These are phyloP conservation scores for Heteropelma amictum DNA, from an alignment of 2,888 invertebrate species.

Conservation along the genomic window DNA sequence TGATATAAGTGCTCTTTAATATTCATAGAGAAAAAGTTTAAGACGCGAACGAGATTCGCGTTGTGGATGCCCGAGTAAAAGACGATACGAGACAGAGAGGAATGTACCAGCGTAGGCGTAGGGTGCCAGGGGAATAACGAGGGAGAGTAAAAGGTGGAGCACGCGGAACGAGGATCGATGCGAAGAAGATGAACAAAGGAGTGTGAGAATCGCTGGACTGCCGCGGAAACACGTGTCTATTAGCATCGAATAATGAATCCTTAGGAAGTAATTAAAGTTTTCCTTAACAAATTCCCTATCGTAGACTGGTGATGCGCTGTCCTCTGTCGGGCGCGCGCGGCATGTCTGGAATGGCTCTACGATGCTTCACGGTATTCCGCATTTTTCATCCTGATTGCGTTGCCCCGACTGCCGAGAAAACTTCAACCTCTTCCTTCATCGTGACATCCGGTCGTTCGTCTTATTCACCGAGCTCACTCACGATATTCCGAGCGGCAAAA, in stretches of 20 bases:
- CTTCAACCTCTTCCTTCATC: constrained; percentile 37
- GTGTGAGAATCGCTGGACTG: constrained; percentile 47
- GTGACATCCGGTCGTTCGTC: constrained; percentile 43
- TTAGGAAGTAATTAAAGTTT: constrained; percentile 75
- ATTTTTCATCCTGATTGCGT: constrained; percentile 54
- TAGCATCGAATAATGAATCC: constrained; percentile 75
- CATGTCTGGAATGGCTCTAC: constrained; percentile 18
- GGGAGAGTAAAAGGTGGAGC: background rate
- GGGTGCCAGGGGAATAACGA: background rate
- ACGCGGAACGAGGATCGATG: background rate
- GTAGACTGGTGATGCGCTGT: constrained; percentile 32
- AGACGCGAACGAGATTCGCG: constrained; percentile 60
- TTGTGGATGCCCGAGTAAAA: constrained; percentile 9
- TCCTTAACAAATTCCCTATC: constrained; percentile 66
- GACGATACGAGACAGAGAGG: background rate
- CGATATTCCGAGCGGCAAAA: constrained; percentile 35
- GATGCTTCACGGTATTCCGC: constrained; percentile 19
- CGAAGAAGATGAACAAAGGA: constrained; percentile 3
- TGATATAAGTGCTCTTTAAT: constrained; percentile 65
- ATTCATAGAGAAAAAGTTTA: constrained; percentile 68
- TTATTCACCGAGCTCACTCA: constrained; percentile 33
- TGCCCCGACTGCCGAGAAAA: constrained; percentile 6
- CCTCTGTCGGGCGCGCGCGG: constrained; percentile 20
- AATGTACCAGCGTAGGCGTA: background rate
- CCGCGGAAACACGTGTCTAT: constrained; percentile 70